Evolutionary conservation across 2,113 vertebrate species (phyloP).

Genomic region (Pygoscelis adeliae): DNA sequence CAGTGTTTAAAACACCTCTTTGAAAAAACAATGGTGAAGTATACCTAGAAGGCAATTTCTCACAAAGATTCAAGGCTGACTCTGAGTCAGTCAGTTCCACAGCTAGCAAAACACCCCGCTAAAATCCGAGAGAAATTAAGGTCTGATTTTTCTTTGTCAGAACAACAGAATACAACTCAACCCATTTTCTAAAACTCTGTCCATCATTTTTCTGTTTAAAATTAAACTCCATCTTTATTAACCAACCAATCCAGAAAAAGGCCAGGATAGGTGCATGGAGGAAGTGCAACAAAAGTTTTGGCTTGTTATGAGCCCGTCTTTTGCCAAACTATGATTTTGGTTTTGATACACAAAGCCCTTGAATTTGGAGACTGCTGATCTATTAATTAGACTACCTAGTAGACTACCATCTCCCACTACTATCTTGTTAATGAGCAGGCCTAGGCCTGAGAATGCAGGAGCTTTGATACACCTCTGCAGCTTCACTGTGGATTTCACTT

Average conservation of each 20-base stretch:
- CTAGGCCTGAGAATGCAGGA: neutral
- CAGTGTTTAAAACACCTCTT: neutral
- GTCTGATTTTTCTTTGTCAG: neutral
- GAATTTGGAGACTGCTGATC: neutral
- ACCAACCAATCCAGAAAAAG: neutral
- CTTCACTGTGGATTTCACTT: neutral
- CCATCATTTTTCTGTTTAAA: neutral
- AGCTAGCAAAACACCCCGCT: neutral
- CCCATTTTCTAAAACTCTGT: neutral
- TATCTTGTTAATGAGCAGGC: neutral
- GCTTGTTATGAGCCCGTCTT: accelerated
- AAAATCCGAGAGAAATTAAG: neutral
- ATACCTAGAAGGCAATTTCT: neutral
- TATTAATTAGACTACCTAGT: neutral
- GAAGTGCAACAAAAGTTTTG: neutral
- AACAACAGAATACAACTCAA: neutral
- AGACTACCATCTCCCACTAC: neutral
- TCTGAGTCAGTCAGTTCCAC: neutral
- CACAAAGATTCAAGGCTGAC: neutral
- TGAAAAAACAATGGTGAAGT: neutral
- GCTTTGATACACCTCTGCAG: neutral
- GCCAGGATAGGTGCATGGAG: neutral
- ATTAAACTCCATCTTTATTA: neutral
- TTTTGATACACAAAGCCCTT: neutral
- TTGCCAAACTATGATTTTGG: neutral